Evolutionary conservation across 2,888 invertebrate species (phyloP), one percentile per base, ranked within the genome.

Genomic region (Neuroscelio doddi): DNA sequence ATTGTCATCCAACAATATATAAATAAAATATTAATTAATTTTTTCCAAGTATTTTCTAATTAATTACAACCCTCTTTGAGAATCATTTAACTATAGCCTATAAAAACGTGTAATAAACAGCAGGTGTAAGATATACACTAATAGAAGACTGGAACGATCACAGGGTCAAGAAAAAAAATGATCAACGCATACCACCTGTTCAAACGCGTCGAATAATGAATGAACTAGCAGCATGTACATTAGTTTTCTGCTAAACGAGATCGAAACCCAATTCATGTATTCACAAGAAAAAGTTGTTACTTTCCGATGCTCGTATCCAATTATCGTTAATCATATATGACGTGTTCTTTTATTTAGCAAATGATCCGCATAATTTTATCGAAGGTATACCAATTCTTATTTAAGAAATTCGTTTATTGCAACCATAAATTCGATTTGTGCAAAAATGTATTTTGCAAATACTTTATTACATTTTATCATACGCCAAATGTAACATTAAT

Each of bases 131-230:
- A n/a, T 9, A 9, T 29, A 15, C 42, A 47, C 51, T 59, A 59
- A 64, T 59, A 64, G 52, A 51, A 55, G 59, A 55, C 56, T n/a
- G 45, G 17, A 39, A 34, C 17, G 58, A 55, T 58, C 50, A 32
- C n/a, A n/a, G 38, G 41, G 17, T 16, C 44, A 42, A 51, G 36
- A 39, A 58, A 64, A 63, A 58, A 58, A 53, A 49, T 50, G 45
- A n/a, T n/a, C 59, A 56, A 61, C 56, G 56, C 45, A 51, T 46
- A 59, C 56, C 65, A 65, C 65, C 65, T 65, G 59, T 65, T 65
- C 65, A 64, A 64, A 64, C 59, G 55, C 41, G 24, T 24, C 53
- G 53, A 56, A 44, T 65, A 65, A 65, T 65, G 61, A 65, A 65
- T 65, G 65, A 52, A 52, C 61, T 57, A 56, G 56, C 65, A 27